A percentile compares a stretch with the other conserved stretches of the same genome.
phyloP scores from a whole-genome alignment of 2,797 vertebrate genomes.

The Rhinatrema bivittatum region DNA sequence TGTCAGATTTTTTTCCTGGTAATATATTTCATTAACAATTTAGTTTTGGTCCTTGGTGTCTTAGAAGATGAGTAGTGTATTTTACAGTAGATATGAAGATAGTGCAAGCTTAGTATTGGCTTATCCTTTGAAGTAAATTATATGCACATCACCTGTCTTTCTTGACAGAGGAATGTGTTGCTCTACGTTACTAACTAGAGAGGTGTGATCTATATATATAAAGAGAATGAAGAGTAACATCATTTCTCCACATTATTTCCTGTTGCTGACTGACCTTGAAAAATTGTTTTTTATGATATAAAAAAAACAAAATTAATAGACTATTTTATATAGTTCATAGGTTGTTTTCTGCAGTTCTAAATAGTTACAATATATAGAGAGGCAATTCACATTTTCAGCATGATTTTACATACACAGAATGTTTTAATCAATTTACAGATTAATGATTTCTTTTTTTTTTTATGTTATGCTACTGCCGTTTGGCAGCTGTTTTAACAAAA shows the following conservation, averaged over 20 bases:
- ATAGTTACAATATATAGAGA: conserved; percentile 33
- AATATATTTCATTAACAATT: no score
- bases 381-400: conserved; percentile 35
- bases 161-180: not conserved
- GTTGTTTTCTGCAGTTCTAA: conserved; percentile 17
- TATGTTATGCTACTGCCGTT: conserved; percentile 42
- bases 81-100: no score
- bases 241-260: not conserved
- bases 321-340: not conserved
- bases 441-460: conserved; percentile 45
- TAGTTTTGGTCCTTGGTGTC: no score
- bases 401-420: conserved; percentile 39
- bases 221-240: conserved; percentile 5
- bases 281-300: conserved; percentile 5
- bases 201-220: not conserved
- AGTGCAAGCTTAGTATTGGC: no score
- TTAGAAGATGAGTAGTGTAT: no score
- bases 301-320: conserved; percentile 14
- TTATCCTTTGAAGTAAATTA: no score
- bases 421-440: conserved; percentile 59
- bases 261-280: conserved; percentile 4
- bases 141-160: not conserved
- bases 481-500: conserved; percentile 62
- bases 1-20: no score
- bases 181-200: not conserved